Evolutionary conservation across 2,888 invertebrate species (phyloP).

Genomic region (Lithophane leautieri): DNA sequence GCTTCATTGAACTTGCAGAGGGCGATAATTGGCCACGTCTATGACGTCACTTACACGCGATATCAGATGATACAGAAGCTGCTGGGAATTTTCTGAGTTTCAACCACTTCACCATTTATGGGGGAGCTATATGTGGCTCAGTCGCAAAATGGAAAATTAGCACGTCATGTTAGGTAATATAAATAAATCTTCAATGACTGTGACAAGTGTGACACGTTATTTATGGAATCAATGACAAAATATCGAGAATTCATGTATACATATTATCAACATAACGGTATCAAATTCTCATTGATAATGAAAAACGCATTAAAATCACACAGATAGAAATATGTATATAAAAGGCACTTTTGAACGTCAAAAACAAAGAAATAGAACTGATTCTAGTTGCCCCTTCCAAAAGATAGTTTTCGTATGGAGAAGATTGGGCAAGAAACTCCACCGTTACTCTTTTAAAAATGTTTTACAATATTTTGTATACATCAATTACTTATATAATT

Average conservation of each 20-base stretch:
- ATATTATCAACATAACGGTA: neutral
- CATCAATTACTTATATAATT: too few species aligned
- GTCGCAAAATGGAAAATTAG: too few species aligned
- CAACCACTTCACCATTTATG: neutral
- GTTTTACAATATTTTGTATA: too few species aligned
- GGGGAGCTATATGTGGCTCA: too few species aligned
- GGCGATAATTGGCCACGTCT: slow-evolving; percentile 43
- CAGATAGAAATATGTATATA: too few species aligned
- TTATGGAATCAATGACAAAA: neutral
- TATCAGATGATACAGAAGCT: neutral
- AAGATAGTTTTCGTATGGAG: too few species aligned
- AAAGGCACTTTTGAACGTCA: too few species aligned
- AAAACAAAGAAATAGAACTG: too few species aligned
- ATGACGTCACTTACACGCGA: slow-evolving; percentile 40
- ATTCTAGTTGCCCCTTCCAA: too few species aligned
- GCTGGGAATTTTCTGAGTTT: slow-evolving; percentile 37
- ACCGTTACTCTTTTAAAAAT: too few species aligned
- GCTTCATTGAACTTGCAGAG: slow-evolving; percentile 28
- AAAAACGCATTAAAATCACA: neutral
- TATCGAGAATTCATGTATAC: neutral
- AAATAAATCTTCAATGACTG: slow-evolving; percentile 7
- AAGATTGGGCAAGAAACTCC: too few species aligned
- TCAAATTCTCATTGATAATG: neutral
- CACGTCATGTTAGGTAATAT: neutral
- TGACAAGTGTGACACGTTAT: neutral